phyloP scores from a whole-genome alignment of 2,113 vertebrate genomes.

The Ovis canadensis region DNA sequence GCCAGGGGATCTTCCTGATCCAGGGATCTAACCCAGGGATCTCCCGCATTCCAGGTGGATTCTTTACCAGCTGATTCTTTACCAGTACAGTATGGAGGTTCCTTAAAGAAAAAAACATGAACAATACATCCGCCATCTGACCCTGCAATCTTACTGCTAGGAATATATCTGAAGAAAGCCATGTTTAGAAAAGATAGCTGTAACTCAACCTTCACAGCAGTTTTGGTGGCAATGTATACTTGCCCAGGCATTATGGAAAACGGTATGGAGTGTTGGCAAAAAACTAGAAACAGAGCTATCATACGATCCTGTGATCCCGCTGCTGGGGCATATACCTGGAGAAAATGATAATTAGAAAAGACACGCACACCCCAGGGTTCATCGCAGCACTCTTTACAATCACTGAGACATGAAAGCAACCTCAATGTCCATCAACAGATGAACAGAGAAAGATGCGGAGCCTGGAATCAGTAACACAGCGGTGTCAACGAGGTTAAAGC shows the following conservation, averaged over 20 bases:
- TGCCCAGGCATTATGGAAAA: background rate
- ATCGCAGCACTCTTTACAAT: fast-evolving
- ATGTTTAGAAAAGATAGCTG: fast-evolving
- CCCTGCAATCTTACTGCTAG: background rate
- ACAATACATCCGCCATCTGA: background rate
- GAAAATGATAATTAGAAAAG: background rate
- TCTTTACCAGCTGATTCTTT: background rate
- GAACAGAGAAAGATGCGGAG: background rate
- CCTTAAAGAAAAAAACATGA: background rate
- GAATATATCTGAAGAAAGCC: background rate
- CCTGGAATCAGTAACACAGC: background rate
- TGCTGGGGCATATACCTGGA: background rate
- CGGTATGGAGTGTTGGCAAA: fast-evolving
- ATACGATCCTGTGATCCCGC: background rate
- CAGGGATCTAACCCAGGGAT: background rate
- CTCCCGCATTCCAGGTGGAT: fast-evolving
- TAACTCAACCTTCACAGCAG: background rate
- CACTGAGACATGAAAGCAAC: fast-evolving
- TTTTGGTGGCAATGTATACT: background rate
- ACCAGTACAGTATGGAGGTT: background rate
- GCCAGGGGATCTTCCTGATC: background rate
- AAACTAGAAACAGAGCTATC: background rate
- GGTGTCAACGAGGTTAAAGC: background rate
- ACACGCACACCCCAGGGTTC: fast-evolving
- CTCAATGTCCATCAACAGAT: fast-evolving